Evolutionary conservation across 2,797 vertebrate species (phyloP).

Genomic region (Crypturellus tataupa): DNA sequence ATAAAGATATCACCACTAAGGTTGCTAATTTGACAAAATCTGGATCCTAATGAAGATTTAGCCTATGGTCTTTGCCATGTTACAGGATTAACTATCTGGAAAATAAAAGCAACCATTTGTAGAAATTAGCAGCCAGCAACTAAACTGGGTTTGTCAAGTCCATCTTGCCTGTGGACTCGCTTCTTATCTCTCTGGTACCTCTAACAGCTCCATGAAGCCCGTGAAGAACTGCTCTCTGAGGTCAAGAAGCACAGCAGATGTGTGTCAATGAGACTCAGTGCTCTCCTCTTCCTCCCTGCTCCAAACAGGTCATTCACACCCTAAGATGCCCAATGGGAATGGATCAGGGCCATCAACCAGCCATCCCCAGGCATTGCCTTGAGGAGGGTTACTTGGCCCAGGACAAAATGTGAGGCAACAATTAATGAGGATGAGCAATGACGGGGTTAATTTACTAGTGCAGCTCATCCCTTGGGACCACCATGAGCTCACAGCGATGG

Average conservation of each 20-base stretch:
- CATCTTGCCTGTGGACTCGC: not conserved
- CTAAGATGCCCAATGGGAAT: too few species aligned
- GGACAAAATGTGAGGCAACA: not conserved
- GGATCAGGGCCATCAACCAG: too few species aligned
- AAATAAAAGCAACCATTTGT: accelerated
- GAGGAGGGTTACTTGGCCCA: not conserved
- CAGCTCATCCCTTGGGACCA: not conserved
- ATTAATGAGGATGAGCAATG: not conserved
- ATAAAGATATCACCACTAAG: not conserved
- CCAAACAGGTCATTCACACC: too few species aligned
- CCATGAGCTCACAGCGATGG: accelerated
- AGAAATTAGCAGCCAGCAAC: not conserved
- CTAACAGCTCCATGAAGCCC: accelerated
- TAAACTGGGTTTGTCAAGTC: not conserved
- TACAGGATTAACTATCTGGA: not conserved
- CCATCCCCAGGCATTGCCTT: too few species aligned
- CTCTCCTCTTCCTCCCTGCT: too few species aligned
- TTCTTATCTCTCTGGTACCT: not conserved
- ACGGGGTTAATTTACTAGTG: not conserved
- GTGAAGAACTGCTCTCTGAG: accelerated
- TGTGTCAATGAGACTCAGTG: not conserved
- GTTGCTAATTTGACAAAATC: slow-evolving; percentile 1
- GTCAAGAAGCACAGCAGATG: not conserved
- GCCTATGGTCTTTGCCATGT: not conserved
- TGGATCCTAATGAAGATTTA: not conserved